Evolutionary conservation across 1,140 invertebrate genomes (phyloP).

Genomic region (Pseudoatta argentina): DNA sequence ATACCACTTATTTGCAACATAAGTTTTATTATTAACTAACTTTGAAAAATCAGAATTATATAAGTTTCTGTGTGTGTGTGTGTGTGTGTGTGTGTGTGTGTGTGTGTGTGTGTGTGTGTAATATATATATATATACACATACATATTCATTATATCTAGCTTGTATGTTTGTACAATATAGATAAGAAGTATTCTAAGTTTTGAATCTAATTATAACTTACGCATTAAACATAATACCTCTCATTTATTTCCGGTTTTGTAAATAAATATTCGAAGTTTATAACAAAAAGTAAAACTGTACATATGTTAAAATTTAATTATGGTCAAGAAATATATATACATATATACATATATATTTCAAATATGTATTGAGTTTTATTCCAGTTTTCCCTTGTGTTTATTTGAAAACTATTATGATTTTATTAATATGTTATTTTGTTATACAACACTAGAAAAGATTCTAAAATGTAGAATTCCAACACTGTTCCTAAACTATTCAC

Average conservation of each 20-base stretch:
- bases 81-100: too few species aligned
- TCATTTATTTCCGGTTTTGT: constrained; percentile 65
- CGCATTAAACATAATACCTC: constrained; percentile 58
- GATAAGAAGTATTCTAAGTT: constrained; percentile 66
- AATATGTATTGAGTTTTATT: constrained; percentile 39
- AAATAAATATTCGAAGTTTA: constrained; percentile 67
- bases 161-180: constrained; percentile 68
- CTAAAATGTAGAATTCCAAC: not conserved
- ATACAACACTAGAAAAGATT: not conserved
- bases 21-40: too few species aligned
- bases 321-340: constrained; percentile 57
- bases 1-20: too few species aligned
- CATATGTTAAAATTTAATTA: constrained; percentile 51
- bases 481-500: not conserved
- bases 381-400: not conserved
- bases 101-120: too few species aligned
- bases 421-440: not conserved
- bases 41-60: too few species aligned
- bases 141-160: constrained; percentile 40
- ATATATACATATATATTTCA: constrained; percentile 26
- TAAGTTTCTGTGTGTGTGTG: too few species aligned
- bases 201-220: constrained; percentile 66
- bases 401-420: not conserved
- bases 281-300: constrained; percentile 51
- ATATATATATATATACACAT: too few species aligned